phyloP scores from a whole-genome alignment of 1,140 invertebrate species.

The Drosophila athabasca region DNA sequence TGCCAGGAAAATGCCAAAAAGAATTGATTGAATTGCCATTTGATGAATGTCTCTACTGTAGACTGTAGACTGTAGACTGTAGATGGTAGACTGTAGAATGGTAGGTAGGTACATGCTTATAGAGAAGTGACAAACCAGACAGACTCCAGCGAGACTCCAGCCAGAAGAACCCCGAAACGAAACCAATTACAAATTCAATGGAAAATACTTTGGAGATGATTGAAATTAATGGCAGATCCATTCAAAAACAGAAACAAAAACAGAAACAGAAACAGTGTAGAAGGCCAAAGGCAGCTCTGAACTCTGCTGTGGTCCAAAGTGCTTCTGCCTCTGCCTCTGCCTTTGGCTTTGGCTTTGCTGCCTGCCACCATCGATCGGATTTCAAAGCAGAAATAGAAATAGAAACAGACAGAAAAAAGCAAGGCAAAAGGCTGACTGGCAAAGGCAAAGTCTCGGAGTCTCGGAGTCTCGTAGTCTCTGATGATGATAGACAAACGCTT shows the following conservation, averaged over 20 bases:
- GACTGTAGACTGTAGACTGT: too few relatives aligned
- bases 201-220: constrained; percentile 42
- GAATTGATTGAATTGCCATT: constrained; percentile 49
- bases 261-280: constrained; percentile 4
- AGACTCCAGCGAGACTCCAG: constrained; percentile 1
- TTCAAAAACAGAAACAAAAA: constrained; percentile 33
- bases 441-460: too few relatives aligned
- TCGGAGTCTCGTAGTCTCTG: background rate
- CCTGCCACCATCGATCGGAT: constrained; percentile 19
- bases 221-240: constrained; percentile 56
- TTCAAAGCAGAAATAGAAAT: constrained; percentile 19
- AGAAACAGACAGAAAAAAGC: too few relatives aligned
- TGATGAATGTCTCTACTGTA: constrained; percentile 1
- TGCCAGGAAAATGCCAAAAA: constrained; percentile 28
- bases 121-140: constrained; percentile 31
- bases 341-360: too few relatives aligned
- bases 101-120: constrained; percentile 7
- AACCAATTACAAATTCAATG: constrained; percentile 28
- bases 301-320: constrained; percentile 2
- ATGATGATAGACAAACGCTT: constrained; percentile 71
- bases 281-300: constrained; percentile 35
- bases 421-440: constrained; percentile 28
- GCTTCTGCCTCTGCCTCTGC: too few relatives aligned
- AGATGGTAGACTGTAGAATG: too few relatives aligned
- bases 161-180: constrained; percentile 9